These are phyloP conservation scores for Crypturellus tataupa DNA, from an alignment of 2,797 vertebrate genomes.

Conservation along the genomic window DNA sequence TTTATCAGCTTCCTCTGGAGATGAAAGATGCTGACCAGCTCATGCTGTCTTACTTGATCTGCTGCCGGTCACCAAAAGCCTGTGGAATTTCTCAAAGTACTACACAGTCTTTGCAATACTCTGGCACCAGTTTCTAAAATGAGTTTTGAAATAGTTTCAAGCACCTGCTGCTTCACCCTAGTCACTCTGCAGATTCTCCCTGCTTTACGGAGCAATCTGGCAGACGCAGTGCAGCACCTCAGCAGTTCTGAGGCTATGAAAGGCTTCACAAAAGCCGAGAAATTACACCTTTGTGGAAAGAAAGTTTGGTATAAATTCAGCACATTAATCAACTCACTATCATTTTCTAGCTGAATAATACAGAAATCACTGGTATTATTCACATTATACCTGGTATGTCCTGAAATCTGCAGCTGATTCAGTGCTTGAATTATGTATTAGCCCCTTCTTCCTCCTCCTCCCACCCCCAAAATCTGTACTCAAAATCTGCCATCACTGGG, in stretches of 20 bases:
- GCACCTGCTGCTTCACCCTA: neutral
- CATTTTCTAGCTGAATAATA: neutral
- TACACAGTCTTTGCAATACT: neutral
- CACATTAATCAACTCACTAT: neutral
- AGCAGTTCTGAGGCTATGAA: neutral
- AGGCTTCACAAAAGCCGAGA: neutral
- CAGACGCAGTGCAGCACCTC: neutral
- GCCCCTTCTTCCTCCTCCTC: too few species aligned
- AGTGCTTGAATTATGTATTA: conserved; percentile 46
- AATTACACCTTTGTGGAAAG: neutral
- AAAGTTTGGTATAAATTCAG: neutral
- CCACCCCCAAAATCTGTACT: neutral
- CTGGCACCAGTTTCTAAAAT: neutral
- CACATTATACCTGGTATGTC: neutral
- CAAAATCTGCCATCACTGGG: neutral
- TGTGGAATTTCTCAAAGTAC: conserved; percentile 57
- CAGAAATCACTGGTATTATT: neutral
- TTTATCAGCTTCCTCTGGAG: neutral
- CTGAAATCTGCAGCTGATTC: neutral
- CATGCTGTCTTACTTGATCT: neutral
- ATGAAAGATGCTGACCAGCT: neutral
- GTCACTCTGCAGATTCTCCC: neutral
- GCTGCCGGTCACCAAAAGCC: neutral
- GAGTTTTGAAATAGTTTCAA: neutral
- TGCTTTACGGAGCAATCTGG: neutral